Evolutionary conservation across 2,797 vertebrate species (phyloP).

Genomic region (Anolis apletophallus): DNA sequence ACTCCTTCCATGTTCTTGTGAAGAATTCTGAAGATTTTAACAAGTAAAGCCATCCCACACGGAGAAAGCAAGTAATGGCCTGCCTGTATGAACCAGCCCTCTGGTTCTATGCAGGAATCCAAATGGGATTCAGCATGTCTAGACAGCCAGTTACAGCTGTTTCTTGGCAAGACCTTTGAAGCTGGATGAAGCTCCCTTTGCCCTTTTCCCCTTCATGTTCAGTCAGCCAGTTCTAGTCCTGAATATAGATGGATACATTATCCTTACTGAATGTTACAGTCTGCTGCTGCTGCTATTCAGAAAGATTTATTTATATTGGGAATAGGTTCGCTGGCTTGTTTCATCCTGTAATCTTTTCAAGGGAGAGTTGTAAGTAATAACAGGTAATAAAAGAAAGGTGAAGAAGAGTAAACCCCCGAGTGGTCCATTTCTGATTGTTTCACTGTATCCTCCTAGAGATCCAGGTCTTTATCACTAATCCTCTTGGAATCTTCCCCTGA

Average conservation of each 20-base stretch:
- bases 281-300: slow-evolving; percentile 20
- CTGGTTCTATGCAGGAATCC: slow-evolving; percentile 1
- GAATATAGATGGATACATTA: slow-evolving; percentile 47
- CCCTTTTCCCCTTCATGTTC: slow-evolving; percentile 23
- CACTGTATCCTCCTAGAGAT: no score
- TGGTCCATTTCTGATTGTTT: background rate
- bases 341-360: slow-evolving; percentile 43
- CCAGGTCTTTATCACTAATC: slow-evolving; percentile 4
- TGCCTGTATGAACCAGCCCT: background rate
- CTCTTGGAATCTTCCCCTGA: background rate
- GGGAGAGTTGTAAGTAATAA: slow-evolving; percentile 28
- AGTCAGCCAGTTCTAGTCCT: slow-evolving; percentile 26
- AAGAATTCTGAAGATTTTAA: background rate
- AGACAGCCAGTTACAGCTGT: slow-evolving; percentile 24
- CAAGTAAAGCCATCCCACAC: background rate
- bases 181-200: slow-evolving; percentile 7
- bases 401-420: background rate
- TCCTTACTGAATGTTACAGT: slow-evolving; percentile 32
- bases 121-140: slow-evolving; percentile 6
- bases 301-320: slow-evolving; percentile 41
- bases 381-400: slow-evolving; percentile 30
- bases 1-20: background rate
- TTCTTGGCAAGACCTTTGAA: slow-evolving; percentile 34
- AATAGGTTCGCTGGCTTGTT: slow-evolving; percentile 23
- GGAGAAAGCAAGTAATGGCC: background rate